These are phyloP conservation scores for Ophion obscuratus DNA, from an alignment of 2,888 invertebrate genomes.

Conservation along the genomic window DNA sequence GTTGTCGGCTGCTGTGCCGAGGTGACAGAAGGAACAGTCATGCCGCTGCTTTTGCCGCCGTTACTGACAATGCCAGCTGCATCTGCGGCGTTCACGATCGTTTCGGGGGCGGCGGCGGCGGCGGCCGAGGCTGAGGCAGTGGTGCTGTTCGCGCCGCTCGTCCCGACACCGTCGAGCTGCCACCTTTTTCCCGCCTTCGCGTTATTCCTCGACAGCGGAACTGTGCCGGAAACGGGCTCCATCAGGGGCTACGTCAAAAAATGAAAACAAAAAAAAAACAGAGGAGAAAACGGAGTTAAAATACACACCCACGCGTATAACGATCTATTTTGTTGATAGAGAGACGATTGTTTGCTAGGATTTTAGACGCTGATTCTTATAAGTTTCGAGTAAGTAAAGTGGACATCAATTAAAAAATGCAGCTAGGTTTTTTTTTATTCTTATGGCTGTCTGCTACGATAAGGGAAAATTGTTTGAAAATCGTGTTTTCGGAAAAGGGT, in stretches of 20 bases:
- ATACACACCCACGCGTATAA: too few relatives aligned
- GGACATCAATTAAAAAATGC: too few relatives aligned
- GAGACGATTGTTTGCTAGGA: too few relatives aligned
- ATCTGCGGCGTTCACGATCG: conserved; percentile 51
- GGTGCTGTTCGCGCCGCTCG: conserved; percentile 40
- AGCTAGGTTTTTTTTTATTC: too few relatives aligned
- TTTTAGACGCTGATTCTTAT: too few relatives aligned
- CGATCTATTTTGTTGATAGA: too few relatives aligned
- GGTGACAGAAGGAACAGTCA: conserved; percentile 67
- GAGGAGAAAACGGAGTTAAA: background rate
- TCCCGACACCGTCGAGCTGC: conserved; percentile 55
- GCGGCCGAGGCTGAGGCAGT: conserved; percentile 28
- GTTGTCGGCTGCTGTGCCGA: conserved; percentile 71
- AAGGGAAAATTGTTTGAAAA: too few relatives aligned
- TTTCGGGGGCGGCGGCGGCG: conserved; percentile 50
- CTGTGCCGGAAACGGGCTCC: conserved; percentile 51
- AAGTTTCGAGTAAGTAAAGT: too few relatives aligned
- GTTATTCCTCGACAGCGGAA: conserved; percentile 52
- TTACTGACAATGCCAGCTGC: conserved; percentile 64
- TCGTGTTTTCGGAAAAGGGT: too few relatives aligned
- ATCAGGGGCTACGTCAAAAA: conserved; percentile 43
- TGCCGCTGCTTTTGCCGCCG: conserved; percentile 61
- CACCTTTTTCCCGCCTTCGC: conserved; percentile 49
- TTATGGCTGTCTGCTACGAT: too few relatives aligned
- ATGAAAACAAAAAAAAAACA: background rate